phyloP scores from a whole-genome alignment of 1,140 invertebrate genomes.

The Drosophila funebris region DNA sequence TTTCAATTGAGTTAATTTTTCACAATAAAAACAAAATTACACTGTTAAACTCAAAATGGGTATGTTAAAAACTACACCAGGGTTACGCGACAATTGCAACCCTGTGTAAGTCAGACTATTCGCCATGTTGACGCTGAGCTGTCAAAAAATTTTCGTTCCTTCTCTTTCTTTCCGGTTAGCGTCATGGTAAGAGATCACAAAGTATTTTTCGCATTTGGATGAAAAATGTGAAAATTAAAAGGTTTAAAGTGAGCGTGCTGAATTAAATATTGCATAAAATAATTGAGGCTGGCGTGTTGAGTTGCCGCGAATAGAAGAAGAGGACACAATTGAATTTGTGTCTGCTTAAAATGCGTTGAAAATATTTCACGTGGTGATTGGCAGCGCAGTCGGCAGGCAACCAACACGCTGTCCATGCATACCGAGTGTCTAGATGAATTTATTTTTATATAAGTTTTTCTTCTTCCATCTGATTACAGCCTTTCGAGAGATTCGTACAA shows the following conservation, averaged over 20 bases:
- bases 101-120: constrained; percentile 37
- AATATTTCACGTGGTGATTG: constrained; percentile 68
- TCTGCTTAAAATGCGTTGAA: constrained; percentile 4
- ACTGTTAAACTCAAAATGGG: constrained; percentile 2
- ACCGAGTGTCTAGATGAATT: constrained; percentile 2
- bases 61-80: not conserved
- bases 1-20: too few relatives aligned
- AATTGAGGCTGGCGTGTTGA: not conserved
- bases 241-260: constrained; percentile 31
- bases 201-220: constrained; percentile 44
- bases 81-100: constrained; percentile 44
- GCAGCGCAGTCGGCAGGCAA: constrained; percentile 24
- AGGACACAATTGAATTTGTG: not conserved
- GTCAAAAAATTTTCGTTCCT: constrained; percentile 70
- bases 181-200: constrained; percentile 73
- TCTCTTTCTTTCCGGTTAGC: constrained; percentile 82
- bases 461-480: constrained; percentile 85
- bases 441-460: constrained; percentile 31
- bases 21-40: not conserved
- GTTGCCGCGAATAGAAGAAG: constrained; percentile 7
- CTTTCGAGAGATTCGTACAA: constrained; percentile 97
- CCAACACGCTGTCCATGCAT: constrained; percentile 41
- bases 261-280: constrained; percentile 43
- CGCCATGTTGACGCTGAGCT: constrained; percentile 63
- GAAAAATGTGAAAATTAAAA: constrained; percentile 72